Conservation (phyloP, 2,888 invertebrate species). For the Crossocerus cetratus region DNA sequence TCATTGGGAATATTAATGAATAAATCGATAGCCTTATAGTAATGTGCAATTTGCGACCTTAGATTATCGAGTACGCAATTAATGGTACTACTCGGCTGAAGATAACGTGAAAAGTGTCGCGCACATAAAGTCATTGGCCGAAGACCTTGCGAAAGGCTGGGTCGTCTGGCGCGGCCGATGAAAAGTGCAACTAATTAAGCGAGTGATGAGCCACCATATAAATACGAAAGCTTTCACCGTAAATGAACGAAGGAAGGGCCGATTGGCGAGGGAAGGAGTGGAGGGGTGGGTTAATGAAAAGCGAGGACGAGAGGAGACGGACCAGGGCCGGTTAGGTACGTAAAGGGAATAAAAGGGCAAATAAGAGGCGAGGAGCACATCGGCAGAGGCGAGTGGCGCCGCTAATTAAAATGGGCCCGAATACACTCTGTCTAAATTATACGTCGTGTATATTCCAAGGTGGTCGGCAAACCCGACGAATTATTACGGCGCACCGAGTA, state of each 20-base stretch:
- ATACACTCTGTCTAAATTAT: conserved; percentile 14
- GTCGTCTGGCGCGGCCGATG: not conserved
- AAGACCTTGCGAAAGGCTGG: not conserved
- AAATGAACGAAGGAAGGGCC: not conserved
- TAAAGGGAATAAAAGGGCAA: not conserved
- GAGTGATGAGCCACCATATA: not conserved
- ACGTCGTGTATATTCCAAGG: conserved; percentile 7
- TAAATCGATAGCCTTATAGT: no score
- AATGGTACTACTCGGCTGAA: no score
- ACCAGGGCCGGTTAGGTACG: not conserved
- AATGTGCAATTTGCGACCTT: no score
- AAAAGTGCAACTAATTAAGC: conserved; percentile 8
- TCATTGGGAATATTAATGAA: no score
- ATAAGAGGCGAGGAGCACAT: not conserved
- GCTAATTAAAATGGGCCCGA: conserved; percentile 50
- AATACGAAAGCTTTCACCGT: not conserved
- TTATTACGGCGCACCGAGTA: conserved; percentile 26
- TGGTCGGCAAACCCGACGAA: conserved; percentile 28
- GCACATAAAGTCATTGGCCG: not conserved
- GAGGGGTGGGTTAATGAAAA: not conserved
- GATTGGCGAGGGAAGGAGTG: not conserved
- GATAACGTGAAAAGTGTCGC: no score
- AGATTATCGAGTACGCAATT: no score
- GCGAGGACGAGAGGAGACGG: not conserved
- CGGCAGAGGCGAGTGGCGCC: not conserved